phyloP scores from a whole-genome alignment of 2,888 invertebrate genomes.

The Tenodera sinensis region DNA sequence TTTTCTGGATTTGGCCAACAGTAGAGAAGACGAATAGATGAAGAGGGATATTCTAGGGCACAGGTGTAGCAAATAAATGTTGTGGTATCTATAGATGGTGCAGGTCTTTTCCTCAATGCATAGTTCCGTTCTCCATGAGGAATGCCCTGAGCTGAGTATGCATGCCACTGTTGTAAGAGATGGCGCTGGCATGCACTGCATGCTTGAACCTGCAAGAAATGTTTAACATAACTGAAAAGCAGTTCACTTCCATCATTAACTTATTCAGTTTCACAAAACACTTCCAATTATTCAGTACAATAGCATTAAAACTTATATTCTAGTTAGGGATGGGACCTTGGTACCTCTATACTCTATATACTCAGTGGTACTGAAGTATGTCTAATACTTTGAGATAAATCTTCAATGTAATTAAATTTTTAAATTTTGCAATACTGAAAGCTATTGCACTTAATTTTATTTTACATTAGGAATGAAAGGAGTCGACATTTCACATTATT shows the following conservation, averaged over 20 bases:
- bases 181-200: constrained; percentile 83
- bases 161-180: constrained; percentile 83
- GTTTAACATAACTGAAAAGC: not conserved
- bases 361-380: too few species aligned
- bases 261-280: not conserved
- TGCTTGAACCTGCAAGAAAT: constrained; percentile 50
- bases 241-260: too few species aligned
- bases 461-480: too few species aligned
- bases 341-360: too few species aligned
- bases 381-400: too few species aligned
- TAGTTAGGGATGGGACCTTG: too few species aligned
- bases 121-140: constrained; percentile 76
- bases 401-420: too few species aligned
- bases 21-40: constrained; percentile 76
- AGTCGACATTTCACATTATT: too few species aligned
- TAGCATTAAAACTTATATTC: too few species aligned
- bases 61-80: constrained; percentile 89
- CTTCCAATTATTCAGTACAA: too few species aligned
- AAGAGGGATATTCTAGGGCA: constrained; percentile 74
- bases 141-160: constrained; percentile 67
- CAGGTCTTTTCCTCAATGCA: constrained; percentile 72
- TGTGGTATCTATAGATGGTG: constrained; percentile 59
- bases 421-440: too few species aligned
- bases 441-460: too few species aligned
- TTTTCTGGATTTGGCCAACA: constrained; percentile 80